These are phyloP conservation scores for Cyprinodon variegatus DNA, from an alignment of 2,113 vertebrate genomes.

Conservation along the genomic window DNA sequence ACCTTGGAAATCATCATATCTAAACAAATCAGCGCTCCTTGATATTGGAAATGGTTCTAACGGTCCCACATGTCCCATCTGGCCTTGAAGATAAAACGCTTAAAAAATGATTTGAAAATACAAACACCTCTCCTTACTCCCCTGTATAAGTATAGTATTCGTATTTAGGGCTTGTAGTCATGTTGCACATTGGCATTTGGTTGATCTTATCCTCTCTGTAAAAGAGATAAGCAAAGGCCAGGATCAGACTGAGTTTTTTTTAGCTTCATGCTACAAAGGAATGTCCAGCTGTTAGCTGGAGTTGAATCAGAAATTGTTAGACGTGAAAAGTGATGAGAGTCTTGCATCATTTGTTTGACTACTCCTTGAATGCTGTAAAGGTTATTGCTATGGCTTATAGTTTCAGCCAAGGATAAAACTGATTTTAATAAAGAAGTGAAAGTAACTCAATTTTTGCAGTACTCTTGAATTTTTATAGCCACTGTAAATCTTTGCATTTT, in stretches of 20 bases:
- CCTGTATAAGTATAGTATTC: constrained; percentile 23
- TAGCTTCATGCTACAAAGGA: constrained; percentile 4
- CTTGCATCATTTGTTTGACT: constrained; percentile 23
- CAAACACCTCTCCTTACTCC: neutral
- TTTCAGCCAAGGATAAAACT: constrained; percentile 4
- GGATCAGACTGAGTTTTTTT: constrained; percentile 16
- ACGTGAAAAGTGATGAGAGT: neutral
- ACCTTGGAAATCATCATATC: constrained; percentile 71
- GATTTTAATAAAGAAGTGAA: neutral
- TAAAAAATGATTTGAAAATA: constrained; percentile 45
- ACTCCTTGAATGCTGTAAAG: neutral
- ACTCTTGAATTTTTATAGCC: too few species aligned
- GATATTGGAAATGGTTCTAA: constrained; percentile 50
- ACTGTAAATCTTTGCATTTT: too few species aligned
- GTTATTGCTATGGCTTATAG: constrained; percentile 7
- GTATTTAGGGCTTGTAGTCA: constrained; percentile 18
- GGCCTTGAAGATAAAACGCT: constrained; percentile 67
- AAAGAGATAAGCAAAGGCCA: constrained; percentile 6
- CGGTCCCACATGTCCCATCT: constrained; percentile 46
- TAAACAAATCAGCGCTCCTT: constrained; percentile 54
- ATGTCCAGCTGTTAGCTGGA: constrained; percentile 18
- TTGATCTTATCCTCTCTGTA: constrained; percentile 46
- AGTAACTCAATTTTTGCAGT: neutral
- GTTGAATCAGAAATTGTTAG: constrained; percentile 1
- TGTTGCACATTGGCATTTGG: constrained; percentile 27